phyloP scores from a whole-genome alignment of 2,113 vertebrate species.

The Myotis davidii region DNA sequence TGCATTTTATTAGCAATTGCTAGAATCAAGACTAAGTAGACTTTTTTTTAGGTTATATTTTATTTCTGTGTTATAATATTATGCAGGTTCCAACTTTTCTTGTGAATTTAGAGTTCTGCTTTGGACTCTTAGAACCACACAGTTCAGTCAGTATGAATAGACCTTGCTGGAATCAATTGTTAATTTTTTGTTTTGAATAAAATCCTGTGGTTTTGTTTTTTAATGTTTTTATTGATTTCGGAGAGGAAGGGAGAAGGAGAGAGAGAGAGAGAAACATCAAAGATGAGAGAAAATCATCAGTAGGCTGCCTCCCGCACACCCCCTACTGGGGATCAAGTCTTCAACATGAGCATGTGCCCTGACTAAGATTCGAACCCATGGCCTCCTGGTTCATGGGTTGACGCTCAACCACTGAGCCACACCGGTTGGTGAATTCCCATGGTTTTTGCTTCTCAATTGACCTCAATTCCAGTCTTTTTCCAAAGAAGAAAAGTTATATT shows the following conservation, averaged over 20 bases:
- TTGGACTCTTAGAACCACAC: not conserved
- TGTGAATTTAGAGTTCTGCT: not conserved
- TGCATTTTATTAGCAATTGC: not conserved
- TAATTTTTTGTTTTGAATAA: conserved; percentile 28
- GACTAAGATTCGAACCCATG: no score
- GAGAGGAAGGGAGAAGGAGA: no score
- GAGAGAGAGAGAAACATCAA: no score
- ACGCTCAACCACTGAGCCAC: no score
- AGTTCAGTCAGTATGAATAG: not conserved
- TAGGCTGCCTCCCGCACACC: no score
- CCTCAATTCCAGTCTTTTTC: not conserved
- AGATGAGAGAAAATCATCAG: no score
- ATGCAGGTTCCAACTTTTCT: not conserved
- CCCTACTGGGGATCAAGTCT: no score
- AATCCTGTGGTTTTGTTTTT: not conserved
- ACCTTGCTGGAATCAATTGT: not conserved
- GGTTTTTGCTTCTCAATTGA: not conserved
- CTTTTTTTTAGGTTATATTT: not conserved
- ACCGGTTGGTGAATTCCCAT: not conserved
- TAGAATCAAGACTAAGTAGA: not conserved
- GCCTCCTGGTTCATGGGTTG: no score
- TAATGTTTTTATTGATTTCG: no score
- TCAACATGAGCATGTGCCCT: no score
- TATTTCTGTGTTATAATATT: not conserved
- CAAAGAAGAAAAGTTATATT: not conserved